Evolutionary conservation across 2,113 vertebrate genomes (phyloP), one percentile per base, ranked within the genome.

Genomic region (Dipodomys stephensi): DNA sequence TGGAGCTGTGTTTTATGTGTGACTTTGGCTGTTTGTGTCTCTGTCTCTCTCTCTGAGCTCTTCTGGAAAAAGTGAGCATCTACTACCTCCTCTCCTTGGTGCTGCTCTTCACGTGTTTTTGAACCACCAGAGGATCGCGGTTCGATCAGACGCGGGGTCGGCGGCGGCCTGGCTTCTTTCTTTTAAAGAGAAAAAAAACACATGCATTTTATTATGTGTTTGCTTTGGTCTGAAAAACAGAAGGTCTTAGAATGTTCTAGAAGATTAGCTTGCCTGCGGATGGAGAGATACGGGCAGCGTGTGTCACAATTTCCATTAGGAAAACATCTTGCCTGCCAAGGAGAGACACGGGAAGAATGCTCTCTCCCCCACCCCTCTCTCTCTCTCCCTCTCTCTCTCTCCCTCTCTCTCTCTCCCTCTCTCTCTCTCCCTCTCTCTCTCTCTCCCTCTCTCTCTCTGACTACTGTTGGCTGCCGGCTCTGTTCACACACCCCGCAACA

Each of bases 271-370:
- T 97, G 98, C 96, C 97, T 3, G 3, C 83, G 95, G 97, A 97
- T 97, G 97, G 98, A 98, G 98, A 98, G 96, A 98, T 86, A 94
- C 97, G 98, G 97, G 95, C 82, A 77, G 87, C 97, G 88, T 90
- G 85, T 94, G 97, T 98, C 98, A 98, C 93, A 98, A 96, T 98
- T 98, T 98, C 98, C 98, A 97, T 97, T 97, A 98, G 97, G 95
- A 97, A 97, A 97, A 87, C 68, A 92, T 94, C 74, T 97, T 91
- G 96, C 87, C 95, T 98, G 98, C 98, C 98, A 98, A 97, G 96
- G 90, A 95, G 87, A 96, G 94, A 97, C 95, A 97, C 93, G 64
- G 97, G 95, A 94, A 96, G 88, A 97, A 91, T 94, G 96, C 88
- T 97, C 94, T 13, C 64, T 92, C 82, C 35, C 35, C 35, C 3